Percentiles rank a stretch among this genome's conserved stretches.
phyloP scores from a whole-genome alignment of 2,888 invertebrate genomes.

The Campoplex capitator region DNA sequence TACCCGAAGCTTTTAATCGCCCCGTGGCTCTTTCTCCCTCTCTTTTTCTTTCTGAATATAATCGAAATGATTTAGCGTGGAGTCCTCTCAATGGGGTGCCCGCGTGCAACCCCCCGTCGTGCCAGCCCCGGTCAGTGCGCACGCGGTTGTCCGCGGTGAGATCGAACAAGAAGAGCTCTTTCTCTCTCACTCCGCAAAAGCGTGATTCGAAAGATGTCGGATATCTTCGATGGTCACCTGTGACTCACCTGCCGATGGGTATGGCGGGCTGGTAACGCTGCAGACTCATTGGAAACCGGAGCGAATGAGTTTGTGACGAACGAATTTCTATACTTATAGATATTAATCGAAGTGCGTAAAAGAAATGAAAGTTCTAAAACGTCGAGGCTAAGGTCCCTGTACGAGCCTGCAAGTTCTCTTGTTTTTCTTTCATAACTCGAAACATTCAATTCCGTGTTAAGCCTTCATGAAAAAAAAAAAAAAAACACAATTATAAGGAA shows the following conservation, averaged over 20 bases:
- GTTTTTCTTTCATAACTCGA: slow-evolving; percentile 1
- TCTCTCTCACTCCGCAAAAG: slow-evolving; percentile 34
- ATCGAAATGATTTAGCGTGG: slow-evolving; percentile 78
- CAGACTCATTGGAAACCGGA: slow-evolving; percentile 35
- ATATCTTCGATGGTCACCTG: slow-evolving; percentile 68
- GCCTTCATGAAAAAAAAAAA: slow-evolving; percentile 7
- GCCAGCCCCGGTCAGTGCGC: slow-evolving; percentile 67
- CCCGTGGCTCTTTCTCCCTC: slow-evolving; percentile 56
- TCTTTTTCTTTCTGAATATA: slow-evolving; percentile 63
- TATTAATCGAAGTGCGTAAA: not conserved
- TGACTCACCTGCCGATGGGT: slow-evolving; percentile 69
- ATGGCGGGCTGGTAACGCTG: not conserved
- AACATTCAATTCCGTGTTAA: slow-evolving; percentile 30
- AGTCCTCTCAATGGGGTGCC: slow-evolving; percentile 76
- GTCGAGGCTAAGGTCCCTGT: not conserved
- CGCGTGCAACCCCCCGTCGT: slow-evolving; percentile 73
- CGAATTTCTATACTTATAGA: not conserved
- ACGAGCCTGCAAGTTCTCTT: slow-evolving; percentile 10
- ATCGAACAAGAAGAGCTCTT: slow-evolving; percentile 45
- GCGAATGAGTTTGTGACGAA: slow-evolving; percentile 16
- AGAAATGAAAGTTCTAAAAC: slow-evolving; percentile 10
- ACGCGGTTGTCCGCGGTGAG: slow-evolving; percentile 37
- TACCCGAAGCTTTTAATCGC: slow-evolving; percentile 76
- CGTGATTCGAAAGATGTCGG: slow-evolving; percentile 52
- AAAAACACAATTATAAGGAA: slow-evolving; percentile 44